Conservation (phyloP, 1,140 invertebrate species). For the Pollicipes pollicipes region DNA sequence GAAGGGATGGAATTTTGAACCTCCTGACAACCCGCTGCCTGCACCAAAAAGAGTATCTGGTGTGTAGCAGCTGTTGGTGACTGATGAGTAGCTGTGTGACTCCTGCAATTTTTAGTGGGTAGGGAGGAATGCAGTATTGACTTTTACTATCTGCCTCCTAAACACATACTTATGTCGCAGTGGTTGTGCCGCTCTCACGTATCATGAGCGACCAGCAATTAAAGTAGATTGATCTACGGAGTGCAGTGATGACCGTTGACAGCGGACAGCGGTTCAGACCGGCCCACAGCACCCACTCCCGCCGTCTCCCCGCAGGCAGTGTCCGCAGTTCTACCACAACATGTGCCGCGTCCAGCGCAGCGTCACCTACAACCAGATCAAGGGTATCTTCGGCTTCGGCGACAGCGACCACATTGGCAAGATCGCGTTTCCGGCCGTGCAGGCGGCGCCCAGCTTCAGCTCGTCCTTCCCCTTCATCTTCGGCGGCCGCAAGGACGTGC, state of each 20-base stretch:
- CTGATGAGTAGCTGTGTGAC: conserved; percentile 14
- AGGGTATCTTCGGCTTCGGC: conserved; percentile 91
- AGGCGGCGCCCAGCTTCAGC: conserved; percentile 87
- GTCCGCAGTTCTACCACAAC: conserved; percentile 74
- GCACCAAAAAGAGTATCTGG: background rate
- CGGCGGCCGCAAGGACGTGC: conserved; percentile 51
- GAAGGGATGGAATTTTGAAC: conserved; percentile 5
- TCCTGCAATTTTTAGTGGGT: no score
- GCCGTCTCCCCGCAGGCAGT: no score
- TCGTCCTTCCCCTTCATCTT: conserved; percentile 94
- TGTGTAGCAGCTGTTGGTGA: conserved; percentile 4
- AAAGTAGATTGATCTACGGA: no score
- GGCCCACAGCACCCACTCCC: no score
- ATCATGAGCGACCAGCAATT: no score
- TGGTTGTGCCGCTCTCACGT: no score
- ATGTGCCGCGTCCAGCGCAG: conserved; percentile 61
- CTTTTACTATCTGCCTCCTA: no score
- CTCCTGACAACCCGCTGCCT: conserved; percentile 4
- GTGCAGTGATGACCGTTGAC: no score
- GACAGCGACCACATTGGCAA: conserved; percentile 91
- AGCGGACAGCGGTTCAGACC: no score
- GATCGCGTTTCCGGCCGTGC: conserved; percentile 88
- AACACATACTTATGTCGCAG: no score
- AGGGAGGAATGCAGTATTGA: no score
- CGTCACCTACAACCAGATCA: conserved; percentile 85